Evolutionary conservation across 2,888 invertebrate species (phyloP).

Genomic region (Ophraella communa): DNA sequence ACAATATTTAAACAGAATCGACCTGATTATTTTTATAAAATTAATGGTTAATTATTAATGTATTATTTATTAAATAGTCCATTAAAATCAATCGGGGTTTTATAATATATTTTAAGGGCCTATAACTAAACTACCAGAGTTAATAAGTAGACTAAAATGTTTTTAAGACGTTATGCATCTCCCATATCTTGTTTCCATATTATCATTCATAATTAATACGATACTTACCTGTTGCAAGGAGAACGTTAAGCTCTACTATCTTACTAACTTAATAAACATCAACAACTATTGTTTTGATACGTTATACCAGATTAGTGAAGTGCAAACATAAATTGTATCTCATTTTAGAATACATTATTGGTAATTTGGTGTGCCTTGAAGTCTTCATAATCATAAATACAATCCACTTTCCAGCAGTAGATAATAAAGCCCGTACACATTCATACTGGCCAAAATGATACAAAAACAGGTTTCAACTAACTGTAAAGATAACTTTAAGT

Average conservation of each 20-base stretch:
- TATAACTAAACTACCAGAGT: too few relatives aligned
- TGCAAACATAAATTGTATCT: neutral
- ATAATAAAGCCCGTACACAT: neutral
- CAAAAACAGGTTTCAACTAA: neutral
- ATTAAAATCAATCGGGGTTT: too few relatives aligned
- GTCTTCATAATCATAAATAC: slow-evolving; percentile 6
- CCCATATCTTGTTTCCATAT: too few relatives aligned
- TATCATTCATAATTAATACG: neutral
- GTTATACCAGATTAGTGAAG: neutral
- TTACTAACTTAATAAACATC: neutral
- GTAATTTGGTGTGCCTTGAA: slow-evolving; percentile 5
- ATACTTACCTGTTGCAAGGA: neutral
- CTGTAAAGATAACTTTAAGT: neutral
- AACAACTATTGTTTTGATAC: neutral
- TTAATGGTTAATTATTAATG: too few relatives aligned
- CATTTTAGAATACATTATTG: slow-evolving; percentile 6
- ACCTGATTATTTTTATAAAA: too few relatives aligned
- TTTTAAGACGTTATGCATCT: too few relatives aligned
- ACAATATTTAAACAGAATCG: too few relatives aligned
- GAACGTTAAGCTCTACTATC: neutral
- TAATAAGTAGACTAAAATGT: too few relatives aligned
- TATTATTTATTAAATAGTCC: too few relatives aligned
- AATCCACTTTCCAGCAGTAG: neutral
- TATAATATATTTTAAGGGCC: too few relatives aligned
- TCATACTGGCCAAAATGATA: neutral